Evolutionary conservation across 1,140 invertebrate genomes (phyloP), one percentile per base, ranked within the genome.

Genomic region (Zaprionus africanus): DNA sequence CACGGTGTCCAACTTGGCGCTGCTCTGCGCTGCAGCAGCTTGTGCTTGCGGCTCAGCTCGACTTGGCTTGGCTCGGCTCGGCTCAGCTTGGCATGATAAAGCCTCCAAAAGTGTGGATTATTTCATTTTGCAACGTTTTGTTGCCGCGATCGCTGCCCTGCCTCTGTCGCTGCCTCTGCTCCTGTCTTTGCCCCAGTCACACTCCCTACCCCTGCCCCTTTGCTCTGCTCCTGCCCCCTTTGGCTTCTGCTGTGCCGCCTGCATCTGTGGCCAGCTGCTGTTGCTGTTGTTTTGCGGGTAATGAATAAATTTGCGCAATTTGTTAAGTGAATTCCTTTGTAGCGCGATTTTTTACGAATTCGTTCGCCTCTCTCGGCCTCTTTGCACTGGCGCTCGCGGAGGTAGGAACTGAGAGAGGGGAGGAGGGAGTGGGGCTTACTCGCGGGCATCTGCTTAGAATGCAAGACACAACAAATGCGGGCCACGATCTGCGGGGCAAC

Each of bases 251-350:
- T 17, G n/a, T 17, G 41, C 41, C 41, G 41, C 41, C 41, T 46
- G 41, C 41, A 46, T 46, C 51, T 56, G 36, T 11, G 58, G 34
- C 12, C 64, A 54, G 43, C 63, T 36, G 49, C 49, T 46, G 67
- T 49, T 49, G 64, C 51, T 77, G 85, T 81, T 88, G 74, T 84
- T 88, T 76, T 64, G 85, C 78, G 84, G 85, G 85, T 90, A 90
- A 90, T 90, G 85, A 90, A 90, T 90, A 90, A 90, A 90, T 90
- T 90, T 90, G 85, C 79, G 86, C 85, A 90, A 90, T 90, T 90
- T 90, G 85, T 90, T 90, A 90, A 90, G 85, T 90, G 85, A 90
- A 90, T 90, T 90, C 86, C 81, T 90, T 90, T 88, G 85, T 90
- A 90, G 85, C 81, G 78, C 85, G 85, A 88, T 84, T 87, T 88